Base-by-base conservation (phyloP, 2,113 vertebrate species). In the Poeciliopsis turrubarensis region DNA sequence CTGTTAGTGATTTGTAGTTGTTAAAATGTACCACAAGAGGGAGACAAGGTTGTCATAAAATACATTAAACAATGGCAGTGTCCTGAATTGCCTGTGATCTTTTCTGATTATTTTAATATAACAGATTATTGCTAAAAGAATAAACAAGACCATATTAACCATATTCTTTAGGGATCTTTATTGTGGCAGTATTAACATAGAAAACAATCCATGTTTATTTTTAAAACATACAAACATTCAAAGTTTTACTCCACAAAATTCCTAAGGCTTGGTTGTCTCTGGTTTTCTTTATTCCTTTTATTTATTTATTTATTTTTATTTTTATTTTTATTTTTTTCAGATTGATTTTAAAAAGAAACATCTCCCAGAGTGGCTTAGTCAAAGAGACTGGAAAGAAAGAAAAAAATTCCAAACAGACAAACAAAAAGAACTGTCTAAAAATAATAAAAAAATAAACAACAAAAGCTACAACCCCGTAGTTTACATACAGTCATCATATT, bases 161-260 rank as follows among this genome's bases (percentile, higher is more conserved):
- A 32, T 92, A 89, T 87, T 92, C 62, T 89, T 95, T 95, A 93
- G 94, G 95, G 96, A 95, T 92, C 95, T 95, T 96, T 95, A 94
- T 95, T 97, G 95, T 96, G 95, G 96, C 95, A 95, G 94, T 97
- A 96, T 94, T 95, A 96, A 96, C 96, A 98, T 98, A 98, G 93
- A 98, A 98, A 98, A 98, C 96, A 97, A 96, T 94, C 91, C 94
- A 92, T 90, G 65, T 94, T 93, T 95, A 92, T 77, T 91, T 89
- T 94, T 90, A 94, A 94, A 95, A 99, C 96, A 98, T 93, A 97
- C 92, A 98, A 98, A 99, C 94, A 93, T 93, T 95, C 95, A 96
- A 95, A 97, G 95, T 95, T 93, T 95, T 93, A 96, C 95, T 95
- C 94, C 96, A 97, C 96, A 98, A 98, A 98, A 94, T 95, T 94